Conservation (phyloP, 2,113 vertebrate genomes). For the Mesitornis unicolor region DNA sequence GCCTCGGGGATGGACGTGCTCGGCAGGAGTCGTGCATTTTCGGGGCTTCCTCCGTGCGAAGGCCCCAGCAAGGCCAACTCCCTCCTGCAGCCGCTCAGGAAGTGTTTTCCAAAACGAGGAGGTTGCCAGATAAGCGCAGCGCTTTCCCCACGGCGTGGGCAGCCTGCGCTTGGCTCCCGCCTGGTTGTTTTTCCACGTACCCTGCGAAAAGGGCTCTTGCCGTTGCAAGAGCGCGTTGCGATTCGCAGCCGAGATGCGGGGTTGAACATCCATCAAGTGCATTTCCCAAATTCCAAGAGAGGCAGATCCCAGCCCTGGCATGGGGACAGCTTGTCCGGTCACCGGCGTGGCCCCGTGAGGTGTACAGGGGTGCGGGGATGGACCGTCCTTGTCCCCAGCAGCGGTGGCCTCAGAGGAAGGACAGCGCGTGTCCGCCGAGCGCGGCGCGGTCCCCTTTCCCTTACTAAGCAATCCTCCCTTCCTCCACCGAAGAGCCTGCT, state of each 20-base stretch:
- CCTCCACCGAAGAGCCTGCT: slow-evolving; percentile 51
- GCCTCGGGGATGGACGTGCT: accelerated
- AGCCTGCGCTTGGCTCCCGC: not conserved
- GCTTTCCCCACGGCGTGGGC: not conserved
- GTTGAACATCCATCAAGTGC: not conserved
- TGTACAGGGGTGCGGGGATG: not conserved
- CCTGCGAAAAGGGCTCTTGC: not conserved
- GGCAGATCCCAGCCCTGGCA: not conserved
- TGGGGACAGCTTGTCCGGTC: not conserved
- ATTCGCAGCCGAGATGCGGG: not conserved
- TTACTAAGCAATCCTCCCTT: slow-evolving; percentile 66
- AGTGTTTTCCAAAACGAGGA: not conserved
- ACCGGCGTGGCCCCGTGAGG: not conserved
- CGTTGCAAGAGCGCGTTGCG: not conserved
- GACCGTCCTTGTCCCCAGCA: not conserved
- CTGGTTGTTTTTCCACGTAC: not conserved
- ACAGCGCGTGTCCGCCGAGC: not conserved
- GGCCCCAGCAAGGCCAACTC: not conserved
- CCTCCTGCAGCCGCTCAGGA: not conserved
- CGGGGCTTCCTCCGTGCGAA: not conserved
- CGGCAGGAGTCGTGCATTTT: not conserved
- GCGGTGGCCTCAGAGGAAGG: slow-evolving; percentile 48
- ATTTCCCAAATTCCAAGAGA: slow-evolving; percentile 35
- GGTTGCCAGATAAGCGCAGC: not conserved
- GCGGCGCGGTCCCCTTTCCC: slow-evolving; percentile 35